Evolutionary conservation across 2,888 invertebrate species (phyloP).

Genomic region (Stenchaetothrips biformis): DNA sequence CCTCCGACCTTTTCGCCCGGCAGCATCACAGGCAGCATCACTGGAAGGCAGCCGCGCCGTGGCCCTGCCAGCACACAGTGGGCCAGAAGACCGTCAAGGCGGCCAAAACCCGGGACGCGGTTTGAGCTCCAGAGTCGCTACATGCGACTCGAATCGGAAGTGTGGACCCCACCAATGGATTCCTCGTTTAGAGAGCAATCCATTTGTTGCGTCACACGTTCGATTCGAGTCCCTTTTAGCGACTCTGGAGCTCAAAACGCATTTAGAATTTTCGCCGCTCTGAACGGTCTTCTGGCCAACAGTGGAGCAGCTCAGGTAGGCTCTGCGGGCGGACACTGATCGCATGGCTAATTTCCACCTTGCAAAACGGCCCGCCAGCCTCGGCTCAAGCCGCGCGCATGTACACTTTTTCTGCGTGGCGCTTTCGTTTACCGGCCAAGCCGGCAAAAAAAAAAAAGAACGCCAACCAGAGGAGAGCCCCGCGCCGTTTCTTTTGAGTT

Average conservation of each 20-base stretch:
- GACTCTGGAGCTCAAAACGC: too few relatives aligned
- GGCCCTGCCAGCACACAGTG: background rate
- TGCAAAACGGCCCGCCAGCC: background rate
- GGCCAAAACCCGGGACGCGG: too few relatives aligned
- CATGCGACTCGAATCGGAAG: too few relatives aligned
- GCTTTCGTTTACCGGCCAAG: background rate
- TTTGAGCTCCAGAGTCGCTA: too few relatives aligned
- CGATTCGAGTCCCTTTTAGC: too few relatives aligned
- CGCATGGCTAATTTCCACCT: constrained; percentile 19
- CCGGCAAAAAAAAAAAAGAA: background rate
- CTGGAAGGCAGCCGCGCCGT: background rate
- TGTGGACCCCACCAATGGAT: too few relatives aligned
- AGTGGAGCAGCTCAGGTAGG: background rate
- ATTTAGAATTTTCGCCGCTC: too few relatives aligned
- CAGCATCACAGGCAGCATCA: background rate
- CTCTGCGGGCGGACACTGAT: background rate
- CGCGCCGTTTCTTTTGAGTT: too few relatives aligned
- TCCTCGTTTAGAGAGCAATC: too few relatives aligned
- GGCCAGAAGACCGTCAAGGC: background rate
- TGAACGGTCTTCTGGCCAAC: background rate
- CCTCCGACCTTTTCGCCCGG: background rate
- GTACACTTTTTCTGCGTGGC: background rate
- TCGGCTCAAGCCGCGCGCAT: background rate
- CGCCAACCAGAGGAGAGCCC: background rate
- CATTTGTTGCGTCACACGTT: too few relatives aligned